phyloP scores from a whole-genome alignment of 2,113 vertebrate genomes.

The Egretta garzetta region DNA sequence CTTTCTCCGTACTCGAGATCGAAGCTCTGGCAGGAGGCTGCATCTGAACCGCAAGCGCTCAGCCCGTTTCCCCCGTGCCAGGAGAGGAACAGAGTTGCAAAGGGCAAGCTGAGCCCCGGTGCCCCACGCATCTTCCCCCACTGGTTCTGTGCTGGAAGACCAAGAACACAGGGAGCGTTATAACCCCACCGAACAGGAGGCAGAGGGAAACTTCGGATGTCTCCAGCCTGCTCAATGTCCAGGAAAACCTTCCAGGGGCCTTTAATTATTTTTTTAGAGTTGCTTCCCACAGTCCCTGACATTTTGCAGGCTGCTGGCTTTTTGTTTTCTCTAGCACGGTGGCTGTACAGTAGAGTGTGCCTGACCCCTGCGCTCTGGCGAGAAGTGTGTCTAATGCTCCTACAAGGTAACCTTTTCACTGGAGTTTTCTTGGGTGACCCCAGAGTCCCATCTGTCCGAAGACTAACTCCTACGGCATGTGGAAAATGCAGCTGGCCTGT shows the following conservation, averaged over 20 bases:
- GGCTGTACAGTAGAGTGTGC: neutral
- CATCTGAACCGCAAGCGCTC: fast-evolving
- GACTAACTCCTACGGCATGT: constrained; percentile 39
- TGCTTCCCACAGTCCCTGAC: constrained; percentile 35
- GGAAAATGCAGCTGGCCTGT: constrained; percentile 23
- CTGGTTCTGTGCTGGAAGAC: neutral
- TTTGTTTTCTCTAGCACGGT: constrained; percentile 44
- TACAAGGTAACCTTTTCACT: constrained; percentile 37
- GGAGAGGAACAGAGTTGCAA: neutral
- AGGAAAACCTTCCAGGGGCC: neutral
- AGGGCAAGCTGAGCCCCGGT: neutral
- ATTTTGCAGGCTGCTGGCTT: neutral
- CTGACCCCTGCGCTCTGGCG: constrained; percentile 1
- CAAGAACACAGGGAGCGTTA: neutral
- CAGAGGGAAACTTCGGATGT: neutral
- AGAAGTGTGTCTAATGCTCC: constrained; percentile 13
- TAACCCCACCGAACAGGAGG: neutral
- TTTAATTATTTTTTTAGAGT: constrained; percentile 36
- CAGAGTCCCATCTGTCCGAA: constrained; percentile 44
- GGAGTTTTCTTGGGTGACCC: constrained; percentile 8
- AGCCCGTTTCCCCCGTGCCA: fast-evolving
- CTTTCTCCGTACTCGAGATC: neutral
- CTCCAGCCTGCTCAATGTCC: neutral
- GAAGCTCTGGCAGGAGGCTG: neutral
- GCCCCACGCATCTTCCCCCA: fast-evolving